Percentiles rank a stretch among this genome's conserved stretches.
These are phyloP conservation scores for Sinocyclocheilus rhinocerous DNA, from an alignment of 2,113 vertebrate species.

Conservation along the genomic window DNA sequence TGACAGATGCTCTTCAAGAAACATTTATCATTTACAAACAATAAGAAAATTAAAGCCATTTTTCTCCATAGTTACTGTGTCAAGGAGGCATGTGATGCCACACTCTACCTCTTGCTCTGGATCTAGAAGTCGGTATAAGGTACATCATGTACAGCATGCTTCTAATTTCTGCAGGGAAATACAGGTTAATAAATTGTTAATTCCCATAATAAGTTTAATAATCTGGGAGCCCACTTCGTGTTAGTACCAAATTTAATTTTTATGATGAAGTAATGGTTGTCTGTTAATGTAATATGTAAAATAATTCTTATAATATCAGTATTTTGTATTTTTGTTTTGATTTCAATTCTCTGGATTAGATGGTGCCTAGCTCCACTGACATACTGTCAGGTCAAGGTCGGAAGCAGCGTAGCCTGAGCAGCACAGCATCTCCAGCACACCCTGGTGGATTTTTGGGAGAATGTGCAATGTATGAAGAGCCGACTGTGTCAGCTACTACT, in stretches of 20 bases:
- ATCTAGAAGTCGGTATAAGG: constrained; percentile 76
- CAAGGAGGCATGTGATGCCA: constrained; percentile 68
- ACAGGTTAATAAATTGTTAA: background rate
- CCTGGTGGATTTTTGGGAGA: constrained; percentile 61
- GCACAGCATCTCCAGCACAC: constrained; percentile 70
- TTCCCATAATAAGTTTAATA: background rate
- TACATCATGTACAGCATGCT: constrained; percentile 58
- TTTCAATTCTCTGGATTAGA: constrained; percentile 60
- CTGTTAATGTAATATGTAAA: background rate
- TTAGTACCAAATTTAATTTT: background rate
- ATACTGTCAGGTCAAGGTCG: constrained; percentile 70
- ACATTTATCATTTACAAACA: background rate
- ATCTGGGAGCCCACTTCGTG: background rate
- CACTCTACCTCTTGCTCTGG: constrained; percentile 78
- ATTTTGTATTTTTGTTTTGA: background rate
- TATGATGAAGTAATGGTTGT: background rate
- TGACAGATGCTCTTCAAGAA: background rate
- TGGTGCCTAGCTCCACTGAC: constrained; percentile 77
- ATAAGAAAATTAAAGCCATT: background rate
- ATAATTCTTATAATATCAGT: background rate
- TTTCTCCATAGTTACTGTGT: constrained; percentile 66
- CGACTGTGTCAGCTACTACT: constrained; percentile 76
- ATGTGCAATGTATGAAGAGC: constrained; percentile 54
- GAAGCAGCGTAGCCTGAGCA: constrained; percentile 71
- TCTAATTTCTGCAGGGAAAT: background rate